Conservation (phyloP, 2,888 invertebrate species). For the Epinotia brunnichana region DNA sequence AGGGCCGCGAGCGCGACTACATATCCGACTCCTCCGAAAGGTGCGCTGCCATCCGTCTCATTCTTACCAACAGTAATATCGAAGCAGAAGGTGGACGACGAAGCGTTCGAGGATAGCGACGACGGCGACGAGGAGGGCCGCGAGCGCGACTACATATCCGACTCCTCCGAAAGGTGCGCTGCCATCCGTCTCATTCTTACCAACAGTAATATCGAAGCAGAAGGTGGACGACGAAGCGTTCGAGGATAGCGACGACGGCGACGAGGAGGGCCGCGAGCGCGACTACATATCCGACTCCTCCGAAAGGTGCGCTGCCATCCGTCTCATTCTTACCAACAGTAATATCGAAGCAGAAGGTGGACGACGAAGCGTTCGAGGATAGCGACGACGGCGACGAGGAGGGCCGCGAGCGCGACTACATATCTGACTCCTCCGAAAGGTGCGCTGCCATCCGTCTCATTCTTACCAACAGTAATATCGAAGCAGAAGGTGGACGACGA, state of each 20-base stretch:
- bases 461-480: no score
- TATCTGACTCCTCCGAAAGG: constrained; percentile 93
- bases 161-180: constrained; percentile 88
- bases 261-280: constrained; percentile 96
- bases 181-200: no score
- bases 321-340: no score
- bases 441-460: constrained; percentile 52
- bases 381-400: constrained; percentile 99
- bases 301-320: constrained; percentile 79
- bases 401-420: constrained; percentile 96
- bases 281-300: constrained; percentile 97
- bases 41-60: constrained; percentile 59
- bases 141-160: constrained; percentile 97
- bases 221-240: constrained; percentile 94
- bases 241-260: constrained; percentile 98
- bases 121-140: constrained; percentile 98
- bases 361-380: constrained; percentile 96
- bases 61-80: no score
- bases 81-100: constrained; percentile 93
- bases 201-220: no score
- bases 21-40: constrained; percentile 94
- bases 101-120: constrained; percentile 97
- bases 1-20: constrained; percentile 97
- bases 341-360: constrained; percentile 85
- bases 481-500: constrained; percentile 94